phyloP scores from a whole-genome alignment of 2,113 vertebrate species.

The Electrona antarctica region DNA sequence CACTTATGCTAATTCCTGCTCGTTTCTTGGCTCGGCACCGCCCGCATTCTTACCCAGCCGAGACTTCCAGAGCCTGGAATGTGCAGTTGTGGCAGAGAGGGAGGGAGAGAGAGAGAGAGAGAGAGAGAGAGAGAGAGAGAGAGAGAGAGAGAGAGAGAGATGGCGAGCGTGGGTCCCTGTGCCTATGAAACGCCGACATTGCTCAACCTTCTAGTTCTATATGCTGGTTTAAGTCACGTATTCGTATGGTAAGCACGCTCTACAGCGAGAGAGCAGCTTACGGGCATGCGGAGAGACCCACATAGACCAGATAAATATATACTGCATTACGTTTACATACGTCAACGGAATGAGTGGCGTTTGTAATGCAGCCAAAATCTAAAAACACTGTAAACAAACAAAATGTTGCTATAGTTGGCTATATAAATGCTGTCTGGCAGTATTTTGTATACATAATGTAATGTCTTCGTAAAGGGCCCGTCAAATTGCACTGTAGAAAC shows the following conservation, averaged over 20 bases:
- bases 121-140: no score
- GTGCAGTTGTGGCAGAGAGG: slow-evolving; percentile 67
- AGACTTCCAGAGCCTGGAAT: slow-evolving; percentile 63
- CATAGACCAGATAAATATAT: no score
- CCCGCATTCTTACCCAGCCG: slow-evolving; percentile 60
- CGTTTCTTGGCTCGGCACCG: slow-evolving; percentile 67
- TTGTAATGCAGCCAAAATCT: no score
- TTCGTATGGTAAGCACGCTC: slow-evolving; percentile 36
- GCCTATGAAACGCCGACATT: slow-evolving; percentile 35
- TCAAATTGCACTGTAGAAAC: no score
- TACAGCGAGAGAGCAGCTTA: slow-evolving; percentile 6
- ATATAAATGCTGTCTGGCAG: no score
- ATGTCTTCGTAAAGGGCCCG: no score
- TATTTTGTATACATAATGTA: no score
- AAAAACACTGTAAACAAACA: no score
- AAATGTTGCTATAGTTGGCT: no score
- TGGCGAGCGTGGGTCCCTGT: no score
- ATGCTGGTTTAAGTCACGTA: slow-evolving; percentile 18
- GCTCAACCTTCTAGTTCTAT: slow-evolving; percentile 8
- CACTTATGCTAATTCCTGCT: slow-evolving; percentile 88
- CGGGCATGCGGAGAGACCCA: background rate
- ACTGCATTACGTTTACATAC: background rate
- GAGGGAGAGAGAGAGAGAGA: background rate
- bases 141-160: no score
- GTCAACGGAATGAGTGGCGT: no score